Evolutionary conservation across 2,797 vertebrate species (phyloP).

Genomic region (Sphaeramia orbicularis): DNA sequence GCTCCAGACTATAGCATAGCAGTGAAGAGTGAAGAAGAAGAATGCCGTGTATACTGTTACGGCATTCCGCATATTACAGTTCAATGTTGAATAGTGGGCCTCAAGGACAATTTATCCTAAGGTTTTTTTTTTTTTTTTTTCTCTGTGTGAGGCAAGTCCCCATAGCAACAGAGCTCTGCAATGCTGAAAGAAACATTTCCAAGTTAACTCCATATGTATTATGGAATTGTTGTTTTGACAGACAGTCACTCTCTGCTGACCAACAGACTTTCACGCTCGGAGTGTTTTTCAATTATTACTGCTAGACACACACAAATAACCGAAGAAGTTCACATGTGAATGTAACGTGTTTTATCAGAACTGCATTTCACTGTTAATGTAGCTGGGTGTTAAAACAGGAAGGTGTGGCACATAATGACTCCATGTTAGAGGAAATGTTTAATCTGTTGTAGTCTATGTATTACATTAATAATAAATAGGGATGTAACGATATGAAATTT

Average conservation of each 20-base stretch:
- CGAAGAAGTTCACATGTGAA: background rate
- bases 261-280: conserved; percentile 12
- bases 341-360: background rate
- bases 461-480: too few relatives aligned
- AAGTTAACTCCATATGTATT: conserved; percentile 48
- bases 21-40: conserved; percentile 7
- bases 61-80: conserved; percentile 54
- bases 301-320: background rate
- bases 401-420: too few relatives aligned
- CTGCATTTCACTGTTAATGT: too few relatives aligned
- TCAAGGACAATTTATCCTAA: conserved; percentile 77
- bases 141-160: conserved; percentile 63
- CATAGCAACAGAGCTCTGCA: conserved; percentile 76
- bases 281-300: conserved; percentile 21
- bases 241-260: conserved; percentile 19
- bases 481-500: too few relatives aligned
- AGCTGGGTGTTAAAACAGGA: too few relatives aligned
- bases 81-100: conserved; percentile 51
- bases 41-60: conserved; percentile 28
- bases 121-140: conserved; percentile 57
- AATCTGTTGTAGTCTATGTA: too few relatives aligned
- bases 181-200: conserved; percentile 58
- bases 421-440: too few relatives aligned
- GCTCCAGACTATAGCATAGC: conserved; percentile 23
- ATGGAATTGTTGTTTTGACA: conserved; percentile 20